These are phyloP conservation scores for Telmatherina bonti DNA, from an alignment of 2,797 vertebrate species.

Conservation along the genomic window DNA sequence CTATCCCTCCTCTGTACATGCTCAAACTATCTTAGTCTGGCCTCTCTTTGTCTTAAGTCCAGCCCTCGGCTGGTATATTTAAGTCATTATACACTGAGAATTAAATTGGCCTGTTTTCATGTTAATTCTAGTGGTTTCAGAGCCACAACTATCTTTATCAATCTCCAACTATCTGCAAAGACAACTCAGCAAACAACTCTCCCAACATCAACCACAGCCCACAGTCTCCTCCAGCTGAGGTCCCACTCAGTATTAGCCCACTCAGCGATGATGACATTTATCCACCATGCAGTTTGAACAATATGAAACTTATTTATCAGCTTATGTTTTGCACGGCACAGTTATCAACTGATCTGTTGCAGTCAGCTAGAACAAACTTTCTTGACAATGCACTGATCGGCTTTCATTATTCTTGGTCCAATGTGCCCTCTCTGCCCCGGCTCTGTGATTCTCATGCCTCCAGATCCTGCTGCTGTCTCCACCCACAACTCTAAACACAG, in stretches of 20 bases:
- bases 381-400: background rate
- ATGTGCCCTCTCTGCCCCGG: background rate
- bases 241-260: background rate
- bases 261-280: background rate
- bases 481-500: conserved; percentile 54
- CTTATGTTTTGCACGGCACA: background rate
- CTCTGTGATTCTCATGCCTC: conserved; percentile 22
- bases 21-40: background rate
- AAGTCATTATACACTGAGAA: conserved; percentile 1
- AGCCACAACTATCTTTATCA: background rate
- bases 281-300: background rate
- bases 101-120: background rate
- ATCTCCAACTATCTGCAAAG: background rate
- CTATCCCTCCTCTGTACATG: background rate
- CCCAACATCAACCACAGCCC: background rate
- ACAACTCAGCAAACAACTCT: background rate
- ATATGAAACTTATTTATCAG: background rate
- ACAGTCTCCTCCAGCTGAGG: background rate
- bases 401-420: conserved; percentile 12
- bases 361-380: background rate
- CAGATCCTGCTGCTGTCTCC: conserved; percentile 22
- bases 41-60: background rate
- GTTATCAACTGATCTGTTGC: conserved; percentile 8
- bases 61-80: background rate
- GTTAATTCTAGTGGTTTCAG: background rate